phyloP scores from a whole-genome alignment of 2,113 vertebrate species.

The Aphyosemion australe region DNA sequence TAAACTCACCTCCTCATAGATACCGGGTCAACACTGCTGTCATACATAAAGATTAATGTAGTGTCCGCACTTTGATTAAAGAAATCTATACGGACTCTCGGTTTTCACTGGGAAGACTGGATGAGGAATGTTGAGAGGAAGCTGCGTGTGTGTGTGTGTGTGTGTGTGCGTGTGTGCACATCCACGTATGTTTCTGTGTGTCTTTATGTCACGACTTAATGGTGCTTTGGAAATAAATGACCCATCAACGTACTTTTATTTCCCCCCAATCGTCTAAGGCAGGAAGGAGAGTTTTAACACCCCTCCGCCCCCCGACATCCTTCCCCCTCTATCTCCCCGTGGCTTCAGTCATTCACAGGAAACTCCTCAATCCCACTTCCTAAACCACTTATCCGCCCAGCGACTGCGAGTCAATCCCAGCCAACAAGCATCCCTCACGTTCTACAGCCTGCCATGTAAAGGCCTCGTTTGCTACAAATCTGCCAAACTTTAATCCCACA shows the following conservation, averaged over 20 bases:
- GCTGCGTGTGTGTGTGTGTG: background rate
- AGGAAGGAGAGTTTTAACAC: slow-evolving; percentile 47
- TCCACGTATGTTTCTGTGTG: no score
- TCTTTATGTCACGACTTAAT: slow-evolving; percentile 55
- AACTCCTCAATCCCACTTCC: slow-evolving; percentile 58
- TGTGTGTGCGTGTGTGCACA: background rate
- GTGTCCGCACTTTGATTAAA: slow-evolving; percentile 65
- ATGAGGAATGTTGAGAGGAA: slow-evolving; percentile 29
- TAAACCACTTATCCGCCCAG: slow-evolving; percentile 58
- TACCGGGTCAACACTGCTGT: slow-evolving; percentile 56
- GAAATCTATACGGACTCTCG: slow-evolving; percentile 52
- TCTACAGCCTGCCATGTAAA: slow-evolving; percentile 32
- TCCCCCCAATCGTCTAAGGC: slow-evolving; percentile 41
- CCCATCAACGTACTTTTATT: slow-evolving; percentile 48
- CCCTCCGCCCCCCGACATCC: background rate
- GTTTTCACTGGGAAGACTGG: slow-evolving; percentile 31
- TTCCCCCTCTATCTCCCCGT: slow-evolving; percentile 33
- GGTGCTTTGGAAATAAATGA: slow-evolving; percentile 62
- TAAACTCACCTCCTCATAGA: slow-evolving; percentile 53
- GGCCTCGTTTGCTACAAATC: slow-evolving; percentile 36
- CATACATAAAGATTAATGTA: slow-evolving; percentile 71
- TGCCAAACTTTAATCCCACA: slow-evolving; percentile 32
- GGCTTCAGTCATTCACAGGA: slow-evolving; percentile 60
- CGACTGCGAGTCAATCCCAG: slow-evolving; percentile 54
- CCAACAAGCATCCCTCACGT: slow-evolving; percentile 45